phyloP scores from a whole-genome alignment of 1,140 invertebrate species.

The Bombus pascuorum region DNA sequence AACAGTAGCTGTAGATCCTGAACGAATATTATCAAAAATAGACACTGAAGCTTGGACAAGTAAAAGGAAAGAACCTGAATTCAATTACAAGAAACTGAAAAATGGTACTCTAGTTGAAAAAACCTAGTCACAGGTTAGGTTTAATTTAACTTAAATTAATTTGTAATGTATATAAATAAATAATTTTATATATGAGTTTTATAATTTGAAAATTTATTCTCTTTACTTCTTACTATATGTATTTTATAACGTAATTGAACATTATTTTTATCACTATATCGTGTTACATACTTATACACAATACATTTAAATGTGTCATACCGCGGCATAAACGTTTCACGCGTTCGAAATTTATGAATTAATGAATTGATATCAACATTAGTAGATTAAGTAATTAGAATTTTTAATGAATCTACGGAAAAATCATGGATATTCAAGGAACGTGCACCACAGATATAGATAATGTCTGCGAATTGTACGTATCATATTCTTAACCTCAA shows the following conservation, averaged over 20 bases:
- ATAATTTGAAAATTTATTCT: background rate
- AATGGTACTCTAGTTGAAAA: constrained; percentile 69
- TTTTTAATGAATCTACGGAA: background rate
- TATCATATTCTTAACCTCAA: constrained; percentile 28
- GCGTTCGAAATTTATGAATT: background rate
- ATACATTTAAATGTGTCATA: background rate
- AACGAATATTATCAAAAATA: constrained; percentile 67
- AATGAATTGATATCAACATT: background rate
- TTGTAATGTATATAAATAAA: constrained; percentile 16
- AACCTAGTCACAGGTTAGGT: constrained; percentile 23
- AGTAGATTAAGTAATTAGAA: background rate
- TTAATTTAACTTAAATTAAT: background rate
- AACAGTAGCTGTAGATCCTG: constrained; percentile 67
- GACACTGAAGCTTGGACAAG: constrained; percentile 70
- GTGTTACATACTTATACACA: background rate
- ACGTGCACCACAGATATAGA: background rate
- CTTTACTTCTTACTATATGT: background rate
- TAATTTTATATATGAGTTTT: background rate
- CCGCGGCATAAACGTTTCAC: background rate
- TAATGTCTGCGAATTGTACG: constrained; percentile 56
- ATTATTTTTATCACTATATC: background rate
- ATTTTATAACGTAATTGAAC: background rate
- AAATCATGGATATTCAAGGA: constrained; percentile 25
- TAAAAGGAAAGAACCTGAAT: constrained; percentile 66
- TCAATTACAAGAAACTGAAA: constrained; percentile 72